phyloP scores from a whole-genome alignment of 2,888 invertebrate species.

The Chrysolina oricalcia region DNA sequence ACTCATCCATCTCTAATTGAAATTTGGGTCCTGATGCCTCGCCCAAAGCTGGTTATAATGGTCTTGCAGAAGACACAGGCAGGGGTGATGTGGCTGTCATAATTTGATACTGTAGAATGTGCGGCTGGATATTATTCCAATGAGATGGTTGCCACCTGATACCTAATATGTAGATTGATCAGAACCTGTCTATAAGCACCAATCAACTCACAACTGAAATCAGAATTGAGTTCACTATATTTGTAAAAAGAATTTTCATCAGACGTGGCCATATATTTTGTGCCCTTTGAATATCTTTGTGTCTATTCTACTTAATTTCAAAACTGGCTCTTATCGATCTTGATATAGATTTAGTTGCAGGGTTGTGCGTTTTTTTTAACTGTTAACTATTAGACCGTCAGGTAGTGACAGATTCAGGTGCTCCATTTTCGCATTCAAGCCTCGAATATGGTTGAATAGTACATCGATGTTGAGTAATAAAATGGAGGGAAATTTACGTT shows the following conservation, averaged over 20 bases:
- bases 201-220: background rate
- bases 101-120: background rate
- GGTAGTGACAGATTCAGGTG: too few species aligned
- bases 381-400: too few species aligned
- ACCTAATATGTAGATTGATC: background rate
- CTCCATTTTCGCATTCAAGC: too few species aligned
- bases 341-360: too few species aligned
- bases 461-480: too few species aligned
- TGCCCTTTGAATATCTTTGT: too few species aligned
- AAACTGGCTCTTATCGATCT: too few species aligned
- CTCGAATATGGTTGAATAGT: too few species aligned
- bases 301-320: too few species aligned
- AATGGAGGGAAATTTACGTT: too few species aligned
- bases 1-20: conserved; percentile 2
- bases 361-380: too few species aligned
- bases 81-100: background rate
- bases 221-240: background rate
- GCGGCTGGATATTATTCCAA: background rate
- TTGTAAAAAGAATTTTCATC: background rate
- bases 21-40: background rate
- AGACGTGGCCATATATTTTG: too few species aligned
- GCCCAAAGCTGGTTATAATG: conserved; percentile 4
- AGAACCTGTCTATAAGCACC: background rate
- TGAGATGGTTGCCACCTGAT: background rate
- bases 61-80: background rate